These are phyloP conservation scores for Alsophila aescularia DNA, from an alignment of 2,888 invertebrate genomes.

Conservation along the genomic window DNA sequence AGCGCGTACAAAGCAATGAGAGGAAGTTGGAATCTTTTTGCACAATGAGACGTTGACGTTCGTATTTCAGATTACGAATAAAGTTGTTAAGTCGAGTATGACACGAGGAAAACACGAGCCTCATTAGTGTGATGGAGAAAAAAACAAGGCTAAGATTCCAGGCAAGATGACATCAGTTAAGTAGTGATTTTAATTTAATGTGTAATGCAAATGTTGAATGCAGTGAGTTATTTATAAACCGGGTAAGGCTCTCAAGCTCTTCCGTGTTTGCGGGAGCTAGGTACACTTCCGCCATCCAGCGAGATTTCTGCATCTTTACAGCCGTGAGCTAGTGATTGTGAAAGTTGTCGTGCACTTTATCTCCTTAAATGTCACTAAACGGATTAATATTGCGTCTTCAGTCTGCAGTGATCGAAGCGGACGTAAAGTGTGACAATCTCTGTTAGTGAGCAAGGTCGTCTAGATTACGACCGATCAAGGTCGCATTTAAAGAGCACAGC, in stretches of 20 bases:
- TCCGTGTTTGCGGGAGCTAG: constrained; percentile 49
- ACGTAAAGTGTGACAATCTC: constrained; percentile 62
- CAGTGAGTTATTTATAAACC: constrained; percentile 35
- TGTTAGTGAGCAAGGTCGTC: constrained; percentile 60
- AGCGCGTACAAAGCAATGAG: constrained; percentile 41
- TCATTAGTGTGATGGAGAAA: constrained; percentile 31
- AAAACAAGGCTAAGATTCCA: constrained; percentile 13
- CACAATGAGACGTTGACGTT: constrained; percentile 28
- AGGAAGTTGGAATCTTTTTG: constrained; percentile 48
- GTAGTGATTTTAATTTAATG: constrained; percentile 30
- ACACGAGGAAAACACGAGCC: constrained; percentile 32
- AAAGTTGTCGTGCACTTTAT: constrained; percentile 51
- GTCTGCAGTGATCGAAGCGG: constrained; percentile 56
- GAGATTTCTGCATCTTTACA: constrained; percentile 41
- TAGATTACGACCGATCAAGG: constrained; percentile 63
- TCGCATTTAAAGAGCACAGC: constrained; percentile 51
- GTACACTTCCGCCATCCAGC: constrained; percentile 56
- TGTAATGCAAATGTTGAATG: constrained; percentile 38
- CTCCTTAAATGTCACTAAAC: constrained; percentile 53
- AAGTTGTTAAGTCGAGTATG: constrained; percentile 23
- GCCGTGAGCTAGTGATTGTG: constrained; percentile 42
- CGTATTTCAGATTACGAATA: constrained; percentile 42
- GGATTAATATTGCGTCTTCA: constrained; percentile 39
- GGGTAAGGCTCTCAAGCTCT: constrained; percentile 41
- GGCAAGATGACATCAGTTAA: constrained; percentile 16